Evolutionary conservation across 1,140 invertebrate species (phyloP).

Genomic region (Aporrectodea caliginosa): DNA sequence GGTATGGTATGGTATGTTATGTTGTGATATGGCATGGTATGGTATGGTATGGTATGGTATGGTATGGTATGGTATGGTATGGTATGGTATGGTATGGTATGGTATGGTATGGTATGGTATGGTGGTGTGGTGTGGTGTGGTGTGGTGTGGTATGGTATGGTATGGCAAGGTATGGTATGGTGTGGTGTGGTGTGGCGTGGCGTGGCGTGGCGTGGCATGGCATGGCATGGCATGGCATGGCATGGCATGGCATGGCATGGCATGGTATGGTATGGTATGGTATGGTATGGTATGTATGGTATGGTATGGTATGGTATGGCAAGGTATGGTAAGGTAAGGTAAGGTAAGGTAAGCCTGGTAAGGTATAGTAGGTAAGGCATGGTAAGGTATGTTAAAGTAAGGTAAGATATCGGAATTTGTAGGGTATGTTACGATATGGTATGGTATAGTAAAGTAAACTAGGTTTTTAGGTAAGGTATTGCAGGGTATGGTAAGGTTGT

Average conservation of each 20-base stretch:
- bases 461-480: constrained; percentile 28
- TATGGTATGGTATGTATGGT: constrained; percentile 37
- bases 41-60: constrained; percentile 38
- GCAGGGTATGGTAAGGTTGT: constrained; percentile 35
- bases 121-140: too few relatives aligned
- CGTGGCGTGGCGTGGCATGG: constrained; percentile 24
- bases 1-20: too few relatives aligned
- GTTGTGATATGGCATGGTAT: constrained; percentile 35
- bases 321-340: constrained; percentile 36
- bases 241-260: background rate
- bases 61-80: constrained; percentile 36
- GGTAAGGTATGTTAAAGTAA: constrained; percentile 35
- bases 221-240: constrained; percentile 17
- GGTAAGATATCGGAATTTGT: constrained; percentile 32
- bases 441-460: constrained; percentile 31
- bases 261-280: constrained; percentile 23
- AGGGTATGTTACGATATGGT: constrained; percentile 35
- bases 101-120: constrained; percentile 37
- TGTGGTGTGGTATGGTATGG: too few relatives aligned
- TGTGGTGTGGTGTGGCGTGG: constrained; percentile 7
- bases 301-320: constrained; percentile 37
- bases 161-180: constrained; percentile 36
- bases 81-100: constrained; percentile 37
- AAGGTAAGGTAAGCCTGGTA: constrained; percentile 34
- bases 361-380: background rate